Evolutionary conservation across 23 tunicate genomes (phyloP), one percentile per base, ranked within the genome.

Genomic region (Halocynthia aurantium): DNA sequence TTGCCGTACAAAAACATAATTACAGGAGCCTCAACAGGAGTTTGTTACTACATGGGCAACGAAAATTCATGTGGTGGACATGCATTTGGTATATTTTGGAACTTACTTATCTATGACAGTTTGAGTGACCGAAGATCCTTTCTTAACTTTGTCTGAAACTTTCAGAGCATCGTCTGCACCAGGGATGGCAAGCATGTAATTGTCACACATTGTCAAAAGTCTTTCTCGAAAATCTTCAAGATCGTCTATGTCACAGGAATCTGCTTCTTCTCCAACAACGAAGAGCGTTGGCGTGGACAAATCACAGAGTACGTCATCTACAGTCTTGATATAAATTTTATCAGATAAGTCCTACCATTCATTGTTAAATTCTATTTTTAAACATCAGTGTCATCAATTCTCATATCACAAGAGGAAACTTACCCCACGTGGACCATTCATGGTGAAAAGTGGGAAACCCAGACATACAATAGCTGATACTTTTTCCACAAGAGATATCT

Each of bases 91-190:
- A 60, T 60, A 60, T 17, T 60, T 60, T n/a, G 64, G 0, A n/a
- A 57, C 76, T 7, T 2, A 89, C 96, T 85, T 89, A 67, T 89
- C 96, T 20, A 75, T 83, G 88, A 89, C 84, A 17, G 83, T 63
- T 67, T 89, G 96, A 5, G 96, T 89, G 63, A 70, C 85, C 22
- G 40, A 53, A 50, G 62, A 71, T 6, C 75, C 31, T 19, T 77
- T 75, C 56, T 89, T 89, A 6, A 64, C 52, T 21, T 81, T 75
- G 10, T 80, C 96, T 0, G 82, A 73, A 57, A 89, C 85, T n/a
- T 84, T 66, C 85, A 89, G 64, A 81, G 89, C 80, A 73, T 89
- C 96, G 64, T 89, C 88, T 7, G 96, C 96, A 19, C 96, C 96
- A 56, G 70, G 75, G 21, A 89, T 75, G 7, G 82, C 82, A 67